Percentiles rank a stretch among this genome's conserved stretches.
phyloP scores from a whole-genome alignment of 2,797 vertebrate genomes.

The Acomys russatus region DNA sequence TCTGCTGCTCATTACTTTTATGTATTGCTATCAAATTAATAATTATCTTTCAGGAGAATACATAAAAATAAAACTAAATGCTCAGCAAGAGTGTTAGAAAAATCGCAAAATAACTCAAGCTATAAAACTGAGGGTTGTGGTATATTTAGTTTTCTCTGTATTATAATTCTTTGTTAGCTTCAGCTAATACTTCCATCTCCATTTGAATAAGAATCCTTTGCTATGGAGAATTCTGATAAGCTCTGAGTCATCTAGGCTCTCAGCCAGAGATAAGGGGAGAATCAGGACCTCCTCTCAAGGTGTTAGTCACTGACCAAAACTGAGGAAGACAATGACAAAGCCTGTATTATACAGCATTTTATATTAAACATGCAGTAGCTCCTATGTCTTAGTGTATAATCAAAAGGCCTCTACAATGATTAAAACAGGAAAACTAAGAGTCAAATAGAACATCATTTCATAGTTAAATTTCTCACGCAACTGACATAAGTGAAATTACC shows the following conservation, averaged over 20 bases:
- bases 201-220: constrained; percentile 79
- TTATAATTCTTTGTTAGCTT: constrained; percentile 75
- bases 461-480: constrained; percentile 64
- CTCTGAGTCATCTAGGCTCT: constrained; percentile 70
- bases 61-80: constrained; percentile 29
- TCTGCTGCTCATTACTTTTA: constrained; percentile 57
- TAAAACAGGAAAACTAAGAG: constrained; percentile 69
- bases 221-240: constrained; percentile 80
- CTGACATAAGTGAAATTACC: constrained; percentile 66
- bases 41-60: constrained; percentile 68
- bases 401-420: constrained; percentile 32
- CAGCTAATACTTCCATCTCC: constrained; percentile 72
- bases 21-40: constrained; percentile 43
- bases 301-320: constrained; percentile 38
- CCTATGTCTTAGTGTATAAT: constrained; percentile 9
- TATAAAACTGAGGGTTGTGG: constrained; percentile 31
- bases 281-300: constrained; percentile 55
- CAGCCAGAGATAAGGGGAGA: constrained; percentile 61
- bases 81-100: background rate
- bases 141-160: constrained; percentile 53
- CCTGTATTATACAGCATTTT: constrained; percentile 63
- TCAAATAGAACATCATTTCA: constrained; percentile 65
- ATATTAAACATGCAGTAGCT: constrained; percentile 37
- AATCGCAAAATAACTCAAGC: constrained; percentile 43
- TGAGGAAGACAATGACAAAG: background rate